These are phyloP conservation scores for Pogoniulus pusillus DNA, from an alignment of 2,797 vertebrate genomes.

Conservation along the genomic window DNA sequence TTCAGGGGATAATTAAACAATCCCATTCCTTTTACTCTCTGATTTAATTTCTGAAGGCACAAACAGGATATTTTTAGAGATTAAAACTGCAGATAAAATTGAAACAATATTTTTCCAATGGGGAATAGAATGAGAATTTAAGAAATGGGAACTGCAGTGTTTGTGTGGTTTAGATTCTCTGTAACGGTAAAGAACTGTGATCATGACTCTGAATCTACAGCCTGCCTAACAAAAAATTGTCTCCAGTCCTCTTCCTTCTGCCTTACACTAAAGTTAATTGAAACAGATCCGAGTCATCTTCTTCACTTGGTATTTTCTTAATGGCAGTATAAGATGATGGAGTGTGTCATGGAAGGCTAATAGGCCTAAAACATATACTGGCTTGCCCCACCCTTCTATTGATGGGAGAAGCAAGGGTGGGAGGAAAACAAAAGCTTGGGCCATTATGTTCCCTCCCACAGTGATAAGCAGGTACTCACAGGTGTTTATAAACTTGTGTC, in stretches of 20 bases:
- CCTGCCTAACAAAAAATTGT: not conserved
- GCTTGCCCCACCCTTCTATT: too few relatives aligned
- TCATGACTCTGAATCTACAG: not conserved
- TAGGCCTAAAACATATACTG: too few relatives aligned
- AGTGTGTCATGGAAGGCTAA: too few relatives aligned
- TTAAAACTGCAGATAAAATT: not conserved
- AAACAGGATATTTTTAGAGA: not conserved
- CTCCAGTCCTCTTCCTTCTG: not conserved
- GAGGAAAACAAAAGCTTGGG: too few relatives aligned
- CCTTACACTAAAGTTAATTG: not conserved
- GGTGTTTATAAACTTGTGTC: too few relatives aligned
- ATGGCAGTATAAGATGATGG: not conserved
- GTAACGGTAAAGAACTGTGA: not conserved
- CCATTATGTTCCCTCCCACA: too few relatives aligned
- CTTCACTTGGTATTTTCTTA: not conserved
- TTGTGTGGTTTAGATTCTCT: not conserved
- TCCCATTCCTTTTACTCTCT: not conserved
- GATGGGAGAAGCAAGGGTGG: too few relatives aligned
- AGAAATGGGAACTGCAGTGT: not conserved
- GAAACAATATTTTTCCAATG: not conserved
- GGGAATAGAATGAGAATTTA: not conserved
- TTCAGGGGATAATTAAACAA: not conserved
- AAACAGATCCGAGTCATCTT: not conserved
- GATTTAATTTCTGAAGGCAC: not conserved
- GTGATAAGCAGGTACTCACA: too few relatives aligned